Conservation (phyloP, 2,888 invertebrate species). For the Baccha elongata region DNA sequence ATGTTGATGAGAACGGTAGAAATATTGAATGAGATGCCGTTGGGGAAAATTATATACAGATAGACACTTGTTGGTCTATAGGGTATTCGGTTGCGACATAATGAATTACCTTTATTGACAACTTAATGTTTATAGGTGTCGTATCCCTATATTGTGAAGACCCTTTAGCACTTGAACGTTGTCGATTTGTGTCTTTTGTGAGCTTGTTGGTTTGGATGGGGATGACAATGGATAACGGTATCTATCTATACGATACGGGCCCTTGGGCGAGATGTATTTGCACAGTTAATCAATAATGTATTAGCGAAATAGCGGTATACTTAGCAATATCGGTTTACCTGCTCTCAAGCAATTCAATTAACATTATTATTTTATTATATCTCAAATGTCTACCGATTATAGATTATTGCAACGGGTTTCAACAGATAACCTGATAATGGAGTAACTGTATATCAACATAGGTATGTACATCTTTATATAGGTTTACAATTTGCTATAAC, state of each 20-base stretch:
- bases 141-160: slow-evolving; percentile 65
- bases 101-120: slow-evolving; percentile 83
- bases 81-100: slow-evolving; percentile 80
- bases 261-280: slow-evolving; percentile 54
- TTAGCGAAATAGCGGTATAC: slow-evolving; percentile 51
- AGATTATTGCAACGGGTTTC: slow-evolving; percentile 25
- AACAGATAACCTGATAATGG: slow-evolving; percentile 28
- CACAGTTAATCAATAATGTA: slow-evolving; percentile 71
- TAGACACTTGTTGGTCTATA: slow-evolving; percentile 77
- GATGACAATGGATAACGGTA: slow-evolving; percentile 3
- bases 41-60: slow-evolving; percentile 71
- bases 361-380: slow-evolving; percentile 45
- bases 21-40: slow-evolving; percentile 70
- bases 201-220: slow-evolving; percentile 43
- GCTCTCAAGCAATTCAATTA: slow-evolving; percentile 62
- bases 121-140: slow-evolving; percentile 82
- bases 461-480: too few relatives aligned
- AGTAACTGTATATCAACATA: not conserved
- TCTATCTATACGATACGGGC: too few relatives aligned
- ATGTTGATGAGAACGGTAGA: slow-evolving; percentile 64
- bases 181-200: slow-evolving; percentile 65
- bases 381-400: slow-evolving; percentile 33
- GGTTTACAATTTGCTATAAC: slow-evolving; percentile 5
- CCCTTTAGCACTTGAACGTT: slow-evolving; percentile 56
- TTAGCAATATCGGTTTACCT: slow-evolving; percentile 59